Percentiles rank a stretch among this genome's conserved stretches.
Conservation (phyloP, 2,888 invertebrate species). For the Chymomyza amoena region DNA sequence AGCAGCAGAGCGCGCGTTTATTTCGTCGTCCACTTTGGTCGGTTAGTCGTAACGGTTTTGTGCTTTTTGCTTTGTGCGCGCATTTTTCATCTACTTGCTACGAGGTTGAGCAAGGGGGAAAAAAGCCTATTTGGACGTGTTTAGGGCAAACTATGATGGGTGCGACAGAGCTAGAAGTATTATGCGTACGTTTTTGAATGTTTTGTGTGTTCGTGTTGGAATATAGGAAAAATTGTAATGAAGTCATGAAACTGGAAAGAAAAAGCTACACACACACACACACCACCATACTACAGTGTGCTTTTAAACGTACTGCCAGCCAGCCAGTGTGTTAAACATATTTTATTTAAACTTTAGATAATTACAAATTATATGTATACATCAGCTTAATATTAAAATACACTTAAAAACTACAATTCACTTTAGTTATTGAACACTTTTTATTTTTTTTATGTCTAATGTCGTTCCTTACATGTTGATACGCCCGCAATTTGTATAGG, state of each 20-base stretch:
- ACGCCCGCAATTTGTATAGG: slow-evolving; percentile 79
- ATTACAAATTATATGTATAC: slow-evolving; percentile 48
- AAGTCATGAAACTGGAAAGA: slow-evolving; percentile 42
- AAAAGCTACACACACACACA: slow-evolving; percentile 43
- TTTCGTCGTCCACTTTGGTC: slow-evolving; percentile 29
- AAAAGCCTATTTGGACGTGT: slow-evolving; percentile 22
- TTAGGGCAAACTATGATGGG: slow-evolving; percentile 39
- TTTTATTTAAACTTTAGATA: slow-evolving; percentile 6
- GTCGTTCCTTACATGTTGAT: slow-evolving; percentile 68
- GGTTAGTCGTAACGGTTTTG: slow-evolving; percentile 53
- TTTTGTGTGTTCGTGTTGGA: slow-evolving; percentile 29
- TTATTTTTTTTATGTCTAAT: neutral
- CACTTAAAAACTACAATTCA: slow-evolving; percentile 20
- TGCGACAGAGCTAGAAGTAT: slow-evolving; percentile 54
- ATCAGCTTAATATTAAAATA: slow-evolving; percentile 47
- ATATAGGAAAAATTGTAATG: slow-evolving; percentile 49
- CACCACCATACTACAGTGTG: slow-evolving; percentile 9
- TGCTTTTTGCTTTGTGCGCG: slow-evolving; percentile 10
- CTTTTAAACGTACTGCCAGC: slow-evolving; percentile 13
- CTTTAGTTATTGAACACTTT: neutral
- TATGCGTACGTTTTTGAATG: slow-evolving; percentile 20
- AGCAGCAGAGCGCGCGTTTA: slow-evolving; percentile 17
- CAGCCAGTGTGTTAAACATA: slow-evolving; percentile 14
- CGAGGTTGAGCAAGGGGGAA: neutral
- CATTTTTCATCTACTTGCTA: neutral